phyloP scores from a whole-genome alignment of 2,797 vertebrate species.

The Gephyroberyx darwinii region DNA sequence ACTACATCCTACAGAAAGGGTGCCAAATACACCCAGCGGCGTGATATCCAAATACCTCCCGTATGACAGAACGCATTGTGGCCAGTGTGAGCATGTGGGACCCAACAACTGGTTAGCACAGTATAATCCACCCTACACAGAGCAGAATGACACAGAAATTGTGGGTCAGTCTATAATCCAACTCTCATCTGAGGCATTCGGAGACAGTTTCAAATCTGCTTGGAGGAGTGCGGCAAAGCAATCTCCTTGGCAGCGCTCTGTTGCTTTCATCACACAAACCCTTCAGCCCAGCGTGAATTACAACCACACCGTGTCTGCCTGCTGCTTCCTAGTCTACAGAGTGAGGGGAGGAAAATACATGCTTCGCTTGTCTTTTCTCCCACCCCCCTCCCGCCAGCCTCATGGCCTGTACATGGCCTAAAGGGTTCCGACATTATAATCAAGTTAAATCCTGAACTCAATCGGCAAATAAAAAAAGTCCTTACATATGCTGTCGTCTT shows the following conservation, averaged over 20 bases:
- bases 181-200: constrained; percentile 99
- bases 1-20: neutral
- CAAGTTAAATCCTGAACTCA: constrained; percentile 81
- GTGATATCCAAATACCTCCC: constrained; percentile 16
- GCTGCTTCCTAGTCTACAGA: constrained; percentile 88
- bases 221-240: constrained; percentile 99
- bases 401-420: constrained; percentile 70
- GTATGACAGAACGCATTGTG: constrained; percentile 76
- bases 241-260: constrained; percentile 99
- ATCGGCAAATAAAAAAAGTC: constrained; percentile 70
- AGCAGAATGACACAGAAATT: constrained; percentile 98
- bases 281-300: constrained; percentile 99
- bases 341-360: constrained; percentile 78
- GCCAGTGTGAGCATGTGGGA: constrained; percentile 89
- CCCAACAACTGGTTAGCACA: constrained; percentile 95
- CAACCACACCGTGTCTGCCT: constrained; percentile 95
- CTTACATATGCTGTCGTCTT: constrained; percentile 71
- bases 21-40: constrained; percentile 1
- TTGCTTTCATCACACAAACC: constrained; percentile 99
- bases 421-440: constrained; percentile 79
- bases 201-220: constrained; percentile 99
- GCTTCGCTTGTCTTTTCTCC: constrained; percentile 87
- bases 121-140: constrained; percentile 95
- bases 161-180: constrained; percentile 99
- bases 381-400: constrained; percentile 65